Evolutionary conservation across 2,888 invertebrate genomes (phyloP).

Genomic region (Catocala sponsa): DNA sequence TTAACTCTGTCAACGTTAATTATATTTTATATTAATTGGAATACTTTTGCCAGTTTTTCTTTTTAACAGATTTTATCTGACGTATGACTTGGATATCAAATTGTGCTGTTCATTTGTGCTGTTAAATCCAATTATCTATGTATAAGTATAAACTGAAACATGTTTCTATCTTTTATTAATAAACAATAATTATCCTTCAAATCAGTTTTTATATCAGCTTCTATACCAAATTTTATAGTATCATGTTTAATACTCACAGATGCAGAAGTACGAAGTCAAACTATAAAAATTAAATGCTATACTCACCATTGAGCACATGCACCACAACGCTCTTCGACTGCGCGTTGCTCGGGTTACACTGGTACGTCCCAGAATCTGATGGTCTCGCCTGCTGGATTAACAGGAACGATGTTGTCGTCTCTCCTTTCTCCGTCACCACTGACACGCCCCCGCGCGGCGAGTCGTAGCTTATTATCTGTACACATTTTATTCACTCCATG

Average conservation of each 20-base stretch:
- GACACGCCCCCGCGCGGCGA: slow-evolving; percentile 96
- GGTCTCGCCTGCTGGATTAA: slow-evolving; percentile 96
- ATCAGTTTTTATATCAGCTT: too few relatives aligned
- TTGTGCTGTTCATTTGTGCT: too few relatives aligned
- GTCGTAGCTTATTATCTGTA: slow-evolving; percentile 97
- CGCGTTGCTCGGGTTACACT: slow-evolving; percentile 98
- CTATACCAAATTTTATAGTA: too few relatives aligned
- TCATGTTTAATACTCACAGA: too few relatives aligned
- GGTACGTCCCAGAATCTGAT: slow-evolving; percentile 96
- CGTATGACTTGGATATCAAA: not conserved
- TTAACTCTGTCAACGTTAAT: too few relatives aligned
- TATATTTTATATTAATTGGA: too few relatives aligned
- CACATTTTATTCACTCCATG: slow-evolving; percentile 41
- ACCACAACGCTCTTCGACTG: slow-evolving; percentile 96
- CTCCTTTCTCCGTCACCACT: slow-evolving; percentile 96
- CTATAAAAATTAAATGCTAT: slow-evolving; percentile 12
- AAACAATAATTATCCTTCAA: too few relatives aligned
- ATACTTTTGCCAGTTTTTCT: too few relatives aligned
- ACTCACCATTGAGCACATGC: slow-evolving; percentile 97
- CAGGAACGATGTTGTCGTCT: slow-evolving; percentile 96
- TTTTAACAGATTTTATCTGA: not conserved
- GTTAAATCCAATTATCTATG: too few relatives aligned
- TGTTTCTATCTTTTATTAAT: too few relatives aligned
- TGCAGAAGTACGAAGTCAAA: too few relatives aligned
- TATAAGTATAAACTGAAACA: too few relatives aligned